Evolutionary conservation across 92 coral and sea anemone genomes (phyloP), one percentile per base, ranked within the genome.

Genomic region (Parazoanthus darwini): DNA sequence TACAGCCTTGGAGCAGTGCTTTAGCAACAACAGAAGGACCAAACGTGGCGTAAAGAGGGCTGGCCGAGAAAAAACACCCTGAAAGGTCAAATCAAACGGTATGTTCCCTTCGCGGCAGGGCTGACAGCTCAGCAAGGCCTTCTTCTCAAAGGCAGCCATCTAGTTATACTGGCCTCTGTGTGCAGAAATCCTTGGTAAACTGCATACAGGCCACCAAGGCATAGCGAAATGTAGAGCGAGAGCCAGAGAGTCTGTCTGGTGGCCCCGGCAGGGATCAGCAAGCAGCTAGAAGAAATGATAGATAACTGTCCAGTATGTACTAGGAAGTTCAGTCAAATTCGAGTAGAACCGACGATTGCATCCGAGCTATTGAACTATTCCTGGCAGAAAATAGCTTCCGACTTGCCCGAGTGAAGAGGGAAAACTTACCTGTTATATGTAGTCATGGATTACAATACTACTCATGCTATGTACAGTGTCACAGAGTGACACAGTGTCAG

Each of bases 81-180:
- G 46, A 88, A 88, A 58, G 90, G 86, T 26, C 65, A 46, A 6
- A 58, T 88, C 50, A 58, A 78, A 43, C 35, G 15, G 5, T 88
- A 88, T 77, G 36, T 43, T 48, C 90, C 78, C 10, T 73, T 74
- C 66, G 58, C 54, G 59, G 76, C 88, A 63, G 78, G 79, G 76
- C 44, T 72, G 63, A 86, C 92, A 77, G 65, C 82, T 75, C 91
- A 42, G 75, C 89, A 82, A 42, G 80, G 80, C 14, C 80, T 76
- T 39, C 80, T 76, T 25, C 80, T 76, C 80, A 76, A 39, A 76
- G 80, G 80, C 80, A 76, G 80, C 25, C 80, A 54, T 76, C 80
- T 76, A 37, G 80, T 76, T 54, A 76, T 76, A 6, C 51, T 8
- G 7, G 51, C 51, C 51, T 46, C 51, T 8, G 7, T 46, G 51